Evolutionary conservation across 2,888 invertebrate genomes (phyloP).

Genomic region (Diaprepes abbreviatus): DNA sequence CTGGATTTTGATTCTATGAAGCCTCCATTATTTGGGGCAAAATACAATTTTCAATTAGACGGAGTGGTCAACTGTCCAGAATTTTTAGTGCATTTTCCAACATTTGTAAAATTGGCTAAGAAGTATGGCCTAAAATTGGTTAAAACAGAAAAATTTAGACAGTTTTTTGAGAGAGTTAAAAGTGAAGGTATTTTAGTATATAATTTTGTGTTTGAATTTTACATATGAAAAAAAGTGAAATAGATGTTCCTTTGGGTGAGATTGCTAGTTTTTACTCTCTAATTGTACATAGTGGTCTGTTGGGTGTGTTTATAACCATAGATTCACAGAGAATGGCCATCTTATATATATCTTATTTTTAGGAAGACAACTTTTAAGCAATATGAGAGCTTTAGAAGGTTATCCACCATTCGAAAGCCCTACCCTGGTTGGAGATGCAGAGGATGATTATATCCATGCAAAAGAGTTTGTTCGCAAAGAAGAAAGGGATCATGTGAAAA

Average conservation of each 20-base stretch:
- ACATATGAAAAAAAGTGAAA: no score
- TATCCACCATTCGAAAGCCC: conserved; percentile 76
- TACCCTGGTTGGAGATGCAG: conserved; percentile 73
- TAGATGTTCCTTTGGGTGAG: no score
- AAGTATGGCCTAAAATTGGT: conserved; percentile 81
- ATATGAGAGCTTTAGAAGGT: conserved; percentile 86
- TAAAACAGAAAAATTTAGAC: conserved; percentile 80
- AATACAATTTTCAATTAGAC: conserved; percentile 95
- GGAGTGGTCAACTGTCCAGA: conserved; percentile 99
- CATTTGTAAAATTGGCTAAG: conserved; percentile 80
- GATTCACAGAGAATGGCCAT: no score
- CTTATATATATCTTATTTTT: no score
- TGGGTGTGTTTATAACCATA: no score
- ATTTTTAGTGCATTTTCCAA: conserved; percentile 94
- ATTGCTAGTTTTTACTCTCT: no score
- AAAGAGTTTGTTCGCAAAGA: conserved; percentile 70
- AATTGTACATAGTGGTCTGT: no score
- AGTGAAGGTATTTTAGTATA: conserved; percentile 64
- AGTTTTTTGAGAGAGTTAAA: conserved; percentile 80
- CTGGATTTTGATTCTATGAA: conserved; percentile 77
- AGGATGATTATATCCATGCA: conserved; percentile 82
- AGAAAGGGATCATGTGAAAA: conserved; percentile 62
- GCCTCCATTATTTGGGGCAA: conserved; percentile 92
- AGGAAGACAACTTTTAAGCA: conserved; percentile 74
- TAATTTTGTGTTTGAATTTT: no score